Percentiles rank a stretch among this genome's conserved stretches.
Conservation (phyloP, 2,797 vertebrate genomes). For the Decapterus maruadsi region DNA sequence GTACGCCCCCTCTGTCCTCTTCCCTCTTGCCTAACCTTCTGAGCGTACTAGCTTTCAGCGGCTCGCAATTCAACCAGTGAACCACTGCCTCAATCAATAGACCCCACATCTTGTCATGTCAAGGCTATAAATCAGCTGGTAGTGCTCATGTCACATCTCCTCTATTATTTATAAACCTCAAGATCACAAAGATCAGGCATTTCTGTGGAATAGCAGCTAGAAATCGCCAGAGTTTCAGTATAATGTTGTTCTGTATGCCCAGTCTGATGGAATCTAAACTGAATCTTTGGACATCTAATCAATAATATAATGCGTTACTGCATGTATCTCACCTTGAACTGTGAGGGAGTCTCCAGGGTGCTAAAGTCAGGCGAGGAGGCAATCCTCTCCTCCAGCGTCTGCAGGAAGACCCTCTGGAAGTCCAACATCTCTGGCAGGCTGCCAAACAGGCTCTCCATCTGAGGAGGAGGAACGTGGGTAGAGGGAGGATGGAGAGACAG, state of each 20-base stretch:
- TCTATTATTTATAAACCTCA: slow-evolving; percentile 64
- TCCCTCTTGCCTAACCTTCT: slow-evolving; percentile 40
- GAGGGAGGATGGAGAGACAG: neutral
- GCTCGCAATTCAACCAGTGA: slow-evolving; percentile 58
- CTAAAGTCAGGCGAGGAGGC: slow-evolving; percentile 93
- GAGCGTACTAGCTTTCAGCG: slow-evolving; percentile 61
- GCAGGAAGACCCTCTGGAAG: slow-evolving; percentile 97
- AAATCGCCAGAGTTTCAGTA: slow-evolving; percentile 25
- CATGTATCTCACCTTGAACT: slow-evolving; percentile 89
- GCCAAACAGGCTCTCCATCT: slow-evolving; percentile 99
- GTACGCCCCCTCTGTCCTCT: slow-evolving; percentile 21
- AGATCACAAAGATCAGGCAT: slow-evolving; percentile 35
- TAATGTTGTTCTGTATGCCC: neutral
- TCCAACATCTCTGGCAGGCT: slow-evolving; percentile 98
- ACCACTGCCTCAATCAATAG: slow-evolving; percentile 66
- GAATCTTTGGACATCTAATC: slow-evolving; percentile 34
- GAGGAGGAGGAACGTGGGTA: neutral
- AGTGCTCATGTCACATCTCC: slow-evolving; percentile 41
- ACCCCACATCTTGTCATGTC: slow-evolving; percentile 63
- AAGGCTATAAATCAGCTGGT: slow-evolving; percentile 62
- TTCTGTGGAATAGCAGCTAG: slow-evolving; percentile 13
- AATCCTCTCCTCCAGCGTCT: slow-evolving; percentile 96
- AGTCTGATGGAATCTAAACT: slow-evolving; percentile 1
- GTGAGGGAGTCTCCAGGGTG: slow-evolving; percentile 92
- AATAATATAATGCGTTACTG: slow-evolving; percentile 13